Conservation (phyloP, 2,113 vertebrate genomes). For the Triplophysa dalaica region DNA sequence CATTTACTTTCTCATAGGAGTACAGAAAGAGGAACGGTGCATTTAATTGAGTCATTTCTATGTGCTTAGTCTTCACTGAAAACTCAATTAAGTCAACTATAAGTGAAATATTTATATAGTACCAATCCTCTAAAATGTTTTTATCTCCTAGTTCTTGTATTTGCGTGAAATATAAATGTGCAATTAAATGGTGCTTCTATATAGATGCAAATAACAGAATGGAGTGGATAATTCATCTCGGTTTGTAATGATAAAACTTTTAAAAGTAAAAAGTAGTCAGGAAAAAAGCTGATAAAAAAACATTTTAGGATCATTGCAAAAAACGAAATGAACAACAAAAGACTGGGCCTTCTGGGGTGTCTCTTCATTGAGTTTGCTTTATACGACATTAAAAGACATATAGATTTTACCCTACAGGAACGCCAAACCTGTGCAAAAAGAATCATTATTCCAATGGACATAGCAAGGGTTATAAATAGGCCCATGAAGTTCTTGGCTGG, state of each 20-base stretch:
- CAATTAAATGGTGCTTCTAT: conserved; percentile 52
- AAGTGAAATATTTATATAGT: conserved; percentile 71
- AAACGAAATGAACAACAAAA: neutral
- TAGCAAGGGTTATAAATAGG: conserved; percentile 72
- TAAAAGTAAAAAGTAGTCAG: neutral
- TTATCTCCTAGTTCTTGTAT: conserved; percentile 49
- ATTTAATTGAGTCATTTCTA: conserved; percentile 77
- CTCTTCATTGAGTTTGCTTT: conserved; percentile 60
- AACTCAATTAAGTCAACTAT: conserved; percentile 69
- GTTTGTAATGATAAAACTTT: neutral
- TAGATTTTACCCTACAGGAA: conserved; percentile 70
- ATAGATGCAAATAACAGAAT: neutral
- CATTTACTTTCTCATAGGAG: conserved; percentile 69
- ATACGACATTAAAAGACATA: conserved; percentile 60
- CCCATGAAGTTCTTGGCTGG: conserved; percentile 69
- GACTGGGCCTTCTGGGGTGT: conserved; percentile 3
- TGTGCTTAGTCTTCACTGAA: conserved; percentile 72
- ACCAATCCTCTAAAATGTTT: conserved; percentile 56
- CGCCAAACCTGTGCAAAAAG: conserved; percentile 59
- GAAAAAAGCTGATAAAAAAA: neutral
- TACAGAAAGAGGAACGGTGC: conserved; percentile 64
- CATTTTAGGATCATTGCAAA: neutral
- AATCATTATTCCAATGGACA: conserved; percentile 74
- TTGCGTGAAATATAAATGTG: conserved; percentile 58
- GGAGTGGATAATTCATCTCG: neutral